These are phyloP conservation scores for Etheostoma spectabile DNA, from an alignment of 2,113 vertebrate genomes.

Conservation along the genomic window DNA sequence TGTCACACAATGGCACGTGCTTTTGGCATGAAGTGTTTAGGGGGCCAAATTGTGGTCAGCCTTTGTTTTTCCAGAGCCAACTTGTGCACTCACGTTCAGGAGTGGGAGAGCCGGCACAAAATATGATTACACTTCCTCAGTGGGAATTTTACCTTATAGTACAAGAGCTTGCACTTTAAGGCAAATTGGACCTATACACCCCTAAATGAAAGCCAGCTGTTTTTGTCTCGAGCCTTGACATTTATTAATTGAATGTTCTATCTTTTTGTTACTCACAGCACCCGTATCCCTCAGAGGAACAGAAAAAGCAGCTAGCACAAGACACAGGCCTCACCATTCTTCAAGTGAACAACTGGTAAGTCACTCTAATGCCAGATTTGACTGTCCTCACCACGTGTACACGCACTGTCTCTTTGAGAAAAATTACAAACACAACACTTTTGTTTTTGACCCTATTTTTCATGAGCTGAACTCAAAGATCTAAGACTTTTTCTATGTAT, in stretches of 20 bases:
- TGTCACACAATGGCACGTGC: slow-evolving; percentile 70
- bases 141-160: background rate
- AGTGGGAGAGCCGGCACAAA: background rate
- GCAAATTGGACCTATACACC: background rate
- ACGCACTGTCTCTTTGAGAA: background rate
- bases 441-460: too few species aligned
- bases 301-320: slow-evolving; percentile 84
- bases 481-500: too few species aligned
- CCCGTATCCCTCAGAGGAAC: slow-evolving; percentile 83
- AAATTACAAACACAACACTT: too few species aligned
- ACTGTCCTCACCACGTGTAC: background rate
- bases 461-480: too few species aligned
- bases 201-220: background rate
- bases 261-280: slow-evolving; percentile 61
- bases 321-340: slow-evolving; percentile 84
- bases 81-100: slow-evolving; percentile 1
- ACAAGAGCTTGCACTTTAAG: background rate
- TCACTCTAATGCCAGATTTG: background rate
- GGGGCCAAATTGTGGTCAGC: slow-evolving; percentile 40
- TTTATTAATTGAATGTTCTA: background rate
- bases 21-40: slow-evolving; percentile 51
- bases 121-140: slow-evolving; percentile 4
- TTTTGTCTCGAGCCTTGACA: background rate
- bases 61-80: background rate
- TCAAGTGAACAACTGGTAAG: slow-evolving; percentile 84